These are phyloP conservation scores for Macquaria australasica DNA, from an alignment of 2,113 vertebrate species.

Conservation along the genomic window DNA sequence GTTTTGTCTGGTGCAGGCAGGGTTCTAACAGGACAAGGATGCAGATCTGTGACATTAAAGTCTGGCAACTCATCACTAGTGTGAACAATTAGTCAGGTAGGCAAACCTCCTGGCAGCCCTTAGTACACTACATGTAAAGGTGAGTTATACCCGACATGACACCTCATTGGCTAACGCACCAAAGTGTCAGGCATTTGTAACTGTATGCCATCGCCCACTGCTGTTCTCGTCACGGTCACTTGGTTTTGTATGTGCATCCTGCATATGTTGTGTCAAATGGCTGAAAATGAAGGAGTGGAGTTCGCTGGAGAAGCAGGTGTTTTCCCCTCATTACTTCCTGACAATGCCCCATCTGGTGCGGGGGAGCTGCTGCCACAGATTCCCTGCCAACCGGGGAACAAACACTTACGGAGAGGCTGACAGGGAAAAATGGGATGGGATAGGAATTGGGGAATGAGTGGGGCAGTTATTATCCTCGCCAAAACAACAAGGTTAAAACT, in stretches of 20 bases:
- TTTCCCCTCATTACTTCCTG: conserved; percentile 81
- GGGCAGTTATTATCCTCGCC: conserved; percentile 31
- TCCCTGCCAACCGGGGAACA: conserved; percentile 74
- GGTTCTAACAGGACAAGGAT: conserved; percentile 7
- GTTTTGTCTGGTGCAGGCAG: conserved; percentile 1
- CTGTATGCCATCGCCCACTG: conserved; percentile 39
- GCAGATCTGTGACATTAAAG: conserved; percentile 23
- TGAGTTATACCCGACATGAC: conserved; percentile 46
- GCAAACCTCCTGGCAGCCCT: conserved; percentile 2
- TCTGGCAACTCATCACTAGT: conserved; percentile 3
- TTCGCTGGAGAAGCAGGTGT: conserved; percentile 78
- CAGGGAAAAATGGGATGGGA: conserved; percentile 55
- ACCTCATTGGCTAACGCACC: conserved; percentile 39
- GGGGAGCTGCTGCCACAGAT: conserved; percentile 59
- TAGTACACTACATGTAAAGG: conserved; percentile 3
- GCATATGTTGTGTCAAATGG: conserved; percentile 75
- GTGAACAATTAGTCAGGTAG: not conserved
- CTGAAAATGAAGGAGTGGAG: conserved; percentile 67
- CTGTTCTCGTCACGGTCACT: conserved; percentile 74
- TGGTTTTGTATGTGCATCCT: conserved; percentile 64
- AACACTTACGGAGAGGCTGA: conserved; percentile 70
- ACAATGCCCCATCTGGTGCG: conserved; percentile 81
- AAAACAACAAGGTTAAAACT: conserved; percentile 58
- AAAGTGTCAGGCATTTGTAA: conserved; percentile 36
- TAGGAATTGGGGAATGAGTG: conserved; percentile 43